phyloP scores from a whole-genome alignment of 2,888 invertebrate species.

The Thalpophila matura region DNA sequence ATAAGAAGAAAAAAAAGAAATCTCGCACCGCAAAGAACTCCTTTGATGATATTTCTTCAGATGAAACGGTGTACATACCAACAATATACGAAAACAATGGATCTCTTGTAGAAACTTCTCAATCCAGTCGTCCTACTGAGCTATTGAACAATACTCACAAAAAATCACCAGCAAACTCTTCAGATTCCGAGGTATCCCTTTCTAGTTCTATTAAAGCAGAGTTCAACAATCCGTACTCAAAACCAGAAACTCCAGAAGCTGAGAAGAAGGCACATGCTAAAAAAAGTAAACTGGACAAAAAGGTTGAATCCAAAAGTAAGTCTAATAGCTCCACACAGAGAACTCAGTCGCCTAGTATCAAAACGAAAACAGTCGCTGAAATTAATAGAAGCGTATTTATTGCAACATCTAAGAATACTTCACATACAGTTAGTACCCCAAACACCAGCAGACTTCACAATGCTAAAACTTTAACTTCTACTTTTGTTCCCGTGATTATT shows the following conservation, averaged over 20 bases:
- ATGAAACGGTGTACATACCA: conserved; percentile 19
- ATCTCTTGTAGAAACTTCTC: neutral
- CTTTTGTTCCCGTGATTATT: neutral
- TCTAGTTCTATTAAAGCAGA: conserved; percentile 26
- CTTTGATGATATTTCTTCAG: neutral
- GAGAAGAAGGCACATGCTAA: neutral
- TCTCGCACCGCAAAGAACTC: neutral
- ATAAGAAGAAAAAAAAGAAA: conserved; percentile 7
- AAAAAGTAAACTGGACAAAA: conserved; percentile 4
- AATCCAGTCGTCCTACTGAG: neutral
- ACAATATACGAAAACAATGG: neutral
- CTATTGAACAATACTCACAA: too few species aligned
- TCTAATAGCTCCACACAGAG: neutral
- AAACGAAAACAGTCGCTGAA: neutral
- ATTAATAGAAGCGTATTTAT: neutral
- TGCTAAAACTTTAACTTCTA: neutral
- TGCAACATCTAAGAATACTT: neutral
- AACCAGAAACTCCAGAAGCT: neutral
- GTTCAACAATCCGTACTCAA: conserved; percentile 15
- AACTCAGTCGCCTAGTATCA: neutral
- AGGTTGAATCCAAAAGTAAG: neutral
- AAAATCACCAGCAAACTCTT: neutral
- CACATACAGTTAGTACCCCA: neutral
- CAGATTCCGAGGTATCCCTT: conserved; percentile 20
- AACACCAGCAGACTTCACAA: neutral